Evolutionary conservation across 2,888 invertebrate species (phyloP).

Genomic region (Cheilosia urbana): DNA sequence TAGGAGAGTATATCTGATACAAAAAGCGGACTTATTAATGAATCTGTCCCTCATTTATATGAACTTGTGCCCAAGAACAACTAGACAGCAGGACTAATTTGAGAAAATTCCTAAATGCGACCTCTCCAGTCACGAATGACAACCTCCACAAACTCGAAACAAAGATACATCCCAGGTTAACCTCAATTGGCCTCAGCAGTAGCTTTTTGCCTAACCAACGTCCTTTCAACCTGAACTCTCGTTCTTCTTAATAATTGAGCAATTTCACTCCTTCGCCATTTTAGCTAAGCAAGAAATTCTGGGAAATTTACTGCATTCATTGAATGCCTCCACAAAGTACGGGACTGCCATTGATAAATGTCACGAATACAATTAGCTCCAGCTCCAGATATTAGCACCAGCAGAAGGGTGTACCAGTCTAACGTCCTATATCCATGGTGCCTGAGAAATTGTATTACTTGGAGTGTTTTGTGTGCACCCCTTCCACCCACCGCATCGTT

Average conservation of each 20-base stretch:
- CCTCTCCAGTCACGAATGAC: too few species aligned
- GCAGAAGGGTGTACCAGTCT: conserved; percentile 23
- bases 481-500: not conserved
- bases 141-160: not conserved
- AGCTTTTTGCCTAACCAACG: not conserved
- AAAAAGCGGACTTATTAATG: too few species aligned
- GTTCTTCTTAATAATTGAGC: conserved; percentile 8
- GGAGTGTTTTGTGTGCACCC: not conserved
- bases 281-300: conserved; percentile 18
- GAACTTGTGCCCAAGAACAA: too few species aligned
- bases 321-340: conserved; percentile 30
- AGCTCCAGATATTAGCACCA: conserved; percentile 34
- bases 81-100: too few species aligned
- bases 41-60: too few species aligned
- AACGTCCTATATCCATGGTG: not conserved
- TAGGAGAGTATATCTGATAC: too few species aligned
- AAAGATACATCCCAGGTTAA: not conserved
- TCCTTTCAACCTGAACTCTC: not conserved
- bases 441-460: conserved; percentile 9
- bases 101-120: too few species aligned
- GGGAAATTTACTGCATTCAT: conserved; percentile 37
- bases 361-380: conserved; percentile 61
- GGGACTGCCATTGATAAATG: conserved; percentile 59
- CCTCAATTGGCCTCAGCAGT: not conserved
- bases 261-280: not conserved